Evolutionary conservation across 2,113 vertebrate species (phyloP).

Genomic region (Todiramphus saurophagus): DNA sequence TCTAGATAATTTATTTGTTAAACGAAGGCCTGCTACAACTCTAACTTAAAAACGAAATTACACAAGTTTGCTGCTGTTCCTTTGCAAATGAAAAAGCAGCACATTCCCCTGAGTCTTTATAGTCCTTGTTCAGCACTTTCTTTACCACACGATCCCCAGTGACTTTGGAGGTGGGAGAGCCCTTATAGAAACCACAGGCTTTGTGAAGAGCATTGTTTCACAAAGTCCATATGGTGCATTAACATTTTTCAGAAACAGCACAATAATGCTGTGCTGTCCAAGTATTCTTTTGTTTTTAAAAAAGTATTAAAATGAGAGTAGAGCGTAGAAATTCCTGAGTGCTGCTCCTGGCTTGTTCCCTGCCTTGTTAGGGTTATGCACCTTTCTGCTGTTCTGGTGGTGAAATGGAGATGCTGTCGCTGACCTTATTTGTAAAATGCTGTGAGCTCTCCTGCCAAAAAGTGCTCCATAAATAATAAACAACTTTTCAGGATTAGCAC

Average conservation of each 20-base stretch:
- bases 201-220: background rate
- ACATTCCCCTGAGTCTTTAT: background rate
- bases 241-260: background rate
- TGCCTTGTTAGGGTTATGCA: background rate
- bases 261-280: background rate
- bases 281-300: background rate
- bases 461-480: background rate
- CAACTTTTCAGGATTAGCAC: background rate
- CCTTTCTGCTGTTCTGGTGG: background rate
- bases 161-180: background rate
- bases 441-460: background rate
- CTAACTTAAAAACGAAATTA: background rate
- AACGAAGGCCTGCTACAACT: background rate
- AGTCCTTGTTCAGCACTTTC: background rate
- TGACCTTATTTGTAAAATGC: background rate
- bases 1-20: background rate
- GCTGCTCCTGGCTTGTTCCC: background rate
- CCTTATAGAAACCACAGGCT: background rate
- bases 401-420: background rate
- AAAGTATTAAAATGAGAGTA: background rate
- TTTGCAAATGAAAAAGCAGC: background rate
- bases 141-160: background rate
- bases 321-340: background rate
- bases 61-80: background rate
- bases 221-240: background rate